Conservation (phyloP, 1,140 invertebrate species). For the Diorhabda carinulata region DNA sequence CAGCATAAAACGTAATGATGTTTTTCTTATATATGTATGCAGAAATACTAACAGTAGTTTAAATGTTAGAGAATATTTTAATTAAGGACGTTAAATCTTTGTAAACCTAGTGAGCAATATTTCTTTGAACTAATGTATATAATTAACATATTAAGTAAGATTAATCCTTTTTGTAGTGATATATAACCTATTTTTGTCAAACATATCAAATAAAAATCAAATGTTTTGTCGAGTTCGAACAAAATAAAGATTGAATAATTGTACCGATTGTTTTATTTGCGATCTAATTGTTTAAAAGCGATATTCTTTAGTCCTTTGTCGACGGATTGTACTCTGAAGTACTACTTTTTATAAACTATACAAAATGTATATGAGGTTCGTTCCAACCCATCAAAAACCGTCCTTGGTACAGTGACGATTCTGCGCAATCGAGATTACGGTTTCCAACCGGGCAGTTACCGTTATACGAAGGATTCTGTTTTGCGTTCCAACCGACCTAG, state of each 20-base stretch:
- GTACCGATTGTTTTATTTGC: background rate
- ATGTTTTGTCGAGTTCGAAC: slow-evolving; percentile 13
- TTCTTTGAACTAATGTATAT: slow-evolving; percentile 17
- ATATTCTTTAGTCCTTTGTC: too few species aligned
- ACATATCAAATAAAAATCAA: slow-evolving; percentile 10
- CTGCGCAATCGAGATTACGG: too few species aligned
- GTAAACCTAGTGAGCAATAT: slow-evolving; percentile 9
- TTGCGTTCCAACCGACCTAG: too few species aligned
- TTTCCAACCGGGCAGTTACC: too few species aligned
- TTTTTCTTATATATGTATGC: slow-evolving; percentile 3
- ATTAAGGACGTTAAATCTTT: background rate
- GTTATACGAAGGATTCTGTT: too few species aligned
- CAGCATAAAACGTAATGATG: slow-evolving; percentile 3
- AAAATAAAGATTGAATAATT: slow-evolving; percentile 14
- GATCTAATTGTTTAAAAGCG: too few species aligned
- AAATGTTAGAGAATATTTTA: slow-evolving; percentile 5
- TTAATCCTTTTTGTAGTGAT: slow-evolving; percentile 12
- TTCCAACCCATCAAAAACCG: too few species aligned
- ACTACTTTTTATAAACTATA: too few species aligned
- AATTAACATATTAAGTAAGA: slow-evolving; percentile 4
- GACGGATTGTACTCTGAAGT: too few species aligned
- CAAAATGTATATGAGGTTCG: too few species aligned
- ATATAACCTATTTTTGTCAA: slow-evolving; percentile 20
- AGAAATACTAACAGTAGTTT: slow-evolving; percentile 6
- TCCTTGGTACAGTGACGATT: too few species aligned